Evolutionary conservation across 2,113 vertebrate genomes (phyloP).

Genomic region (Leiothrix lutea): DNA sequence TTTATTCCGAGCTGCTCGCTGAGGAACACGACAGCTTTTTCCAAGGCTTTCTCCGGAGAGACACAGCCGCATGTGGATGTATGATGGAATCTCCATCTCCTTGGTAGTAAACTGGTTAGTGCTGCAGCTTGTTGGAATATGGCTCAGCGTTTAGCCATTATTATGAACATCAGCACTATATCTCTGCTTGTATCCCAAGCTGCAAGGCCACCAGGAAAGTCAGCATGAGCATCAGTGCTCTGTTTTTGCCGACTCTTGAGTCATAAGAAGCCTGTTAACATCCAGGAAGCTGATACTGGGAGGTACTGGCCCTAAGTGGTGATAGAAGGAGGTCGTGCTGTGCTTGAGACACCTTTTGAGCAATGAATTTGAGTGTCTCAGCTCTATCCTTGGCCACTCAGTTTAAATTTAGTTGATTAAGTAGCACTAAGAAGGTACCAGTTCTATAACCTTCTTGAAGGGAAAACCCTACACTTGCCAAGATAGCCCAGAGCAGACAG

Average conservation of each 20-base stretch:
- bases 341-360: neutral
- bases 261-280: neutral
- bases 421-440: neutral
- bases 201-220: neutral
- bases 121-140: neutral
- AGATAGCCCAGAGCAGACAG: neutral
- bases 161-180: neutral
- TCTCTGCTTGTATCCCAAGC: neutral
- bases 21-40: neutral
- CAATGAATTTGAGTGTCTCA: neutral
- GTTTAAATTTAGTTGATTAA: neutral
- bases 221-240: rapidly evolving
- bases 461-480: neutral
- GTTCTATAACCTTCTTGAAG: neutral
- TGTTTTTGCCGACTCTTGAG: neutral
- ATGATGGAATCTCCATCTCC: neutral
- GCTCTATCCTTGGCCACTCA: neutral
- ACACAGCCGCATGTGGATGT: neutral
- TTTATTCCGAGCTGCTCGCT: neutral
- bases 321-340: neutral
- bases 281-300: neutral
- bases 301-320: neutral
- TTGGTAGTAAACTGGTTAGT: neutral
- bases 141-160: neutral
- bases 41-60: neutral